Conservation (phyloP, 30 jellyfish, hydroid and myxozoan species). For the Hydractinia echinata region DNA sequence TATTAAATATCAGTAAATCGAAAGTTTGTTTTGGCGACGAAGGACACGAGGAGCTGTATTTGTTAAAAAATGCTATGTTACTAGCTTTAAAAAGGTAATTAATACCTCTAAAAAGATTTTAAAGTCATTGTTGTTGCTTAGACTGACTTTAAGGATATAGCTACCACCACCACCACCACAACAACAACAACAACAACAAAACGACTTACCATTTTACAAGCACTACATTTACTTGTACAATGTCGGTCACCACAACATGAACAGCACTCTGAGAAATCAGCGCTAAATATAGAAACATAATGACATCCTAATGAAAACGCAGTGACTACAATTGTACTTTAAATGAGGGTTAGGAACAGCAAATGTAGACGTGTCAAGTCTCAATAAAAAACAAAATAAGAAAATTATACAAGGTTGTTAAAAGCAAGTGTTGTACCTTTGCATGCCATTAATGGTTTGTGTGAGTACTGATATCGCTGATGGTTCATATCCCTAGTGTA, state of each 20-base stretch:
- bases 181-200: not conserved
- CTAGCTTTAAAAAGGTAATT: too few relatives aligned
- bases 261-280: slow-evolving; percentile 63
- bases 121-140: too few relatives aligned
- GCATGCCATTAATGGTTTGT: slow-evolving; percentile 68
- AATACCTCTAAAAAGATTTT: too few relatives aligned
- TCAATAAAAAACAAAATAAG: not conserved
- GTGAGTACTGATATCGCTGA: slow-evolving; percentile 70
- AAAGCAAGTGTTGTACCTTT: slow-evolving; percentile 27
- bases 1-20: too few relatives aligned
- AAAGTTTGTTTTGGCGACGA: too few relatives aligned
- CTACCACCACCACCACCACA: too few relatives aligned
- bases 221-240: slow-evolving; percentile 59
- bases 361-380: not conserved
- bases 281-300: slow-evolving; percentile 29
- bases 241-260: slow-evolving; percentile 60
- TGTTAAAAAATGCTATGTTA: too few relatives aligned
- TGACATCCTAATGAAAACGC: not conserved
- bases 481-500: slow-evolving; percentile 61
- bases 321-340: not conserved
- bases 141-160: too few relatives aligned
- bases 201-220: slow-evolving; percentile 58
- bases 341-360: not conserved
- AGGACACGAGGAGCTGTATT: too few relatives aligned
- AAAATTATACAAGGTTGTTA: not conserved